These are phyloP conservation scores for Triplophysa dalaica DNA, from an alignment of 2,113 vertebrate genomes.

Conservation along the genomic window DNA sequence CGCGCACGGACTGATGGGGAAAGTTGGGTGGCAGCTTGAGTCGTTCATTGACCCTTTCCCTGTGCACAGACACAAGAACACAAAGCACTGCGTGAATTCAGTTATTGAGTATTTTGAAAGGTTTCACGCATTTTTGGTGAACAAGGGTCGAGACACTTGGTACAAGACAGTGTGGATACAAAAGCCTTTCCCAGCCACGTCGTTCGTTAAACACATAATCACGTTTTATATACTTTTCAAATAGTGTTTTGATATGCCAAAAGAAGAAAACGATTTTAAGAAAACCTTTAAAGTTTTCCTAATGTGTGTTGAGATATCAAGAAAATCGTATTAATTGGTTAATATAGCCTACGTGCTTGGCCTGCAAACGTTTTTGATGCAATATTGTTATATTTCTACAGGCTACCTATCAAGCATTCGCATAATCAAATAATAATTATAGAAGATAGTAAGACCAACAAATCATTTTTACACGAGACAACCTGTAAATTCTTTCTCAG, in stretches of 20 bases:
- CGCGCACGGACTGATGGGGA: not conserved
- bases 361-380: too few relatives aligned
- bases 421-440: not conserved
- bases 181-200: not conserved
- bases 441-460: not conserved
- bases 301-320: too few relatives aligned
- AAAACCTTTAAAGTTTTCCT: too few relatives aligned
- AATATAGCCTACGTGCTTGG: not conserved
- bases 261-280: not conserved
- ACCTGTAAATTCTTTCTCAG: not conserved
- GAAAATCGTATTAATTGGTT: too few relatives aligned
- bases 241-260: not conserved
- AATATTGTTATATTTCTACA: not conserved
- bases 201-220: not conserved
- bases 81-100: not conserved
- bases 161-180: not conserved
- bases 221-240: not conserved
- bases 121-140: not conserved
- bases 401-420: not conserved
- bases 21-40: not conserved
- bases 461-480: not conserved
- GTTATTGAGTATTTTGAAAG: not conserved
- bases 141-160: not conserved
- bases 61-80: constrained; percentile 16
- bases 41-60: not conserved